Percentiles rank a stretch among this genome's conserved stretches.
Conservation (phyloP, 2,113 vertebrate species). For the Gopherus flavomarginatus region DNA sequence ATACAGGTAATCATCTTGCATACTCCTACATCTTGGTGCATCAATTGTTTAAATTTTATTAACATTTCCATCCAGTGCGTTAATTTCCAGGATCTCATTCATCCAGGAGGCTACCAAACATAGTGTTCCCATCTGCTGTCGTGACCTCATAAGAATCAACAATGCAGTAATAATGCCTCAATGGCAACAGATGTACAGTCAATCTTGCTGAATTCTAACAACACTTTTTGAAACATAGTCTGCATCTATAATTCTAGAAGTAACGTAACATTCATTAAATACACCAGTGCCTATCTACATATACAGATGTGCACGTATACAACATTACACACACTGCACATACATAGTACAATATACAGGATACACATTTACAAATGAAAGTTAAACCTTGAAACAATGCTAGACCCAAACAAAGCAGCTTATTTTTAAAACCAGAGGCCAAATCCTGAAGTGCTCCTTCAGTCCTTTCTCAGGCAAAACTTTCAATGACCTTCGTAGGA, state of each 20-base stretch:
- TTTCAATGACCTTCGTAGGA: neutral
- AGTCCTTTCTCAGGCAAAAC: neutral
- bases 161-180: neutral
- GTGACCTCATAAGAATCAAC: neutral
- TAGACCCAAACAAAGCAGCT: neutral
- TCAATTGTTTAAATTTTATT: neutral
- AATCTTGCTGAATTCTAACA: slow-evolving; percentile 12
- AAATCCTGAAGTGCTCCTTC: neutral
- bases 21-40: neutral
- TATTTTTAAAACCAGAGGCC: neutral
- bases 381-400: neutral
- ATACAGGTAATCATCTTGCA: neutral
- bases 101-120: neutral
- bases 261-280: neutral
- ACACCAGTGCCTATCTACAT: neutral
- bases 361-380: neutral
- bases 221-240: neutral
- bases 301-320: neutral
- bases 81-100: neutral
- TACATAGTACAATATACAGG: neutral
- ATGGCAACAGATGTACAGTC: neutral
- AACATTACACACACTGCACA: neutral
- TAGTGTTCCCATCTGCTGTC: neutral
- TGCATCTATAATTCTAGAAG: neutral
- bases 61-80: neutral